Conservation (phyloP, 37 sponge, comb jelly and placozoan species). For the Halisarca cf. caerulea region DNA sequence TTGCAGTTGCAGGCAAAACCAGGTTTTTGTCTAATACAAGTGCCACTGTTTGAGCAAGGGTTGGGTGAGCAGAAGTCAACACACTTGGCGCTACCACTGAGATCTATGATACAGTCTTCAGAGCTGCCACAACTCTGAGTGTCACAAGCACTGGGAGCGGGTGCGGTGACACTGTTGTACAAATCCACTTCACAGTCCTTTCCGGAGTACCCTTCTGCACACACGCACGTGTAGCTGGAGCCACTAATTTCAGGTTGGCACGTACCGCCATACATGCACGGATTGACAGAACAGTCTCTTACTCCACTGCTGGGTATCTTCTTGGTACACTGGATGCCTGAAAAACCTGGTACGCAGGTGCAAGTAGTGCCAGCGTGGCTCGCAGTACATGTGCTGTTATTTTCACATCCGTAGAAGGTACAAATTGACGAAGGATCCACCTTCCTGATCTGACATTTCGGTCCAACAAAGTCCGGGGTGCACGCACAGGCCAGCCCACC, state of each 20-base stretch:
- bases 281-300: not conserved
- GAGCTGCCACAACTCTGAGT: not conserved
- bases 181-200: conserved; percentile 32
- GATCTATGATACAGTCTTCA: conserved; percentile 3
- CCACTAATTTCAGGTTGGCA: not conserved
- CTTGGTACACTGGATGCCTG: conserved; percentile 13
- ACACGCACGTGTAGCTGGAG: conserved; percentile 19
- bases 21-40: conserved; percentile 58
- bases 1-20: conserved; percentile 65
- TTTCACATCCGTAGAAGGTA: not conserved
- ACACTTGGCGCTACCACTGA: conserved; percentile 15
- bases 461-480: not conserved
- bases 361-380: conserved; percentile 41
- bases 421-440: not conserved
- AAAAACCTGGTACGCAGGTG: conserved; percentile 25
- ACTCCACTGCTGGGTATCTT: not conserved
- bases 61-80: conserved; percentile 47
- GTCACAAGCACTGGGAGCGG: not conserved
- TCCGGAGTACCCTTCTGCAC: conserved; percentile 47
- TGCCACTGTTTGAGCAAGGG: conserved; percentile 65
- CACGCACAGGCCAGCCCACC: conserved; percentile 16
- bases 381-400: conserved; percentile 19
- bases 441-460: not conserved
- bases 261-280: conserved; percentile 28
- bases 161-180: not conserved